Percentiles rank a stretch among this genome's conserved stretches.
These are phyloP conservation scores for Drosophila murphyi DNA, from an alignment of 1,140 invertebrate genomes.

Conservation along the genomic window DNA sequence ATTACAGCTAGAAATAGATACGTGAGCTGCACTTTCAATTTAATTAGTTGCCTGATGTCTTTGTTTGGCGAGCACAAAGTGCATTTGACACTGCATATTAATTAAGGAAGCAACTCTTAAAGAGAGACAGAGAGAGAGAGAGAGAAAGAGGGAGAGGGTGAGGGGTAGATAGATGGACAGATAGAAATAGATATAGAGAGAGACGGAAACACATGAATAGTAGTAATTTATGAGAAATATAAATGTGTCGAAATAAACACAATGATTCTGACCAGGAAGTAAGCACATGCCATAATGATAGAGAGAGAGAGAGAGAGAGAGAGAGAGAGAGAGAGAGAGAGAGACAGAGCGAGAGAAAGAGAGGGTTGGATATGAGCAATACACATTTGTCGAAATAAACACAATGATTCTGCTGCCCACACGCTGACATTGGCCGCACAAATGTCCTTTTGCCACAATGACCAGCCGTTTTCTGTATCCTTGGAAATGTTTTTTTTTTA, in stretches of 20 bases:
- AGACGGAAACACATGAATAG: not conserved
- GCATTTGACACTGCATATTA: not conserved
- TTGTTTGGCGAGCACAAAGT: conserved; percentile 6
- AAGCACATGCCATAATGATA: too few relatives aligned
- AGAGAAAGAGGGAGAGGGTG: too few relatives aligned
- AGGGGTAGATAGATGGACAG: too few relatives aligned
- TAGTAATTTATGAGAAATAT: not conserved
- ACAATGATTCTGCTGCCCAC: not conserved
- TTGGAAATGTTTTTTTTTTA: conserved; percentile 61
- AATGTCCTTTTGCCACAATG: conserved; percentile 51
- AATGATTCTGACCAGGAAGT: conserved; percentile 13
- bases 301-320: too few relatives aligned
- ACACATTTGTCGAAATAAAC: too few relatives aligned
- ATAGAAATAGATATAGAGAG: too few relatives aligned
- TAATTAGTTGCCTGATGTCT: conserved; percentile 16
- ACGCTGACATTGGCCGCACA: conserved; percentile 26
- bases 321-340: too few relatives aligned
- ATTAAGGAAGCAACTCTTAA: not conserved
- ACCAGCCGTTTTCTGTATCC: conserved; percentile 71
- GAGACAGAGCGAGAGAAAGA: too few relatives aligned
- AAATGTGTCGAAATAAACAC: not conserved
- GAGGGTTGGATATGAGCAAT: too few relatives aligned
- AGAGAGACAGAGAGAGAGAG: too few relatives aligned
- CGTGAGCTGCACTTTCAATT: not conserved
- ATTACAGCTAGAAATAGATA: conserved; percentile 6